These are phyloP conservation scores for Aurelia coerulea DNA, from an alignment of 30 jellyfish, hydroid and myxozoan genomes.

Conservation along the genomic window DNA sequence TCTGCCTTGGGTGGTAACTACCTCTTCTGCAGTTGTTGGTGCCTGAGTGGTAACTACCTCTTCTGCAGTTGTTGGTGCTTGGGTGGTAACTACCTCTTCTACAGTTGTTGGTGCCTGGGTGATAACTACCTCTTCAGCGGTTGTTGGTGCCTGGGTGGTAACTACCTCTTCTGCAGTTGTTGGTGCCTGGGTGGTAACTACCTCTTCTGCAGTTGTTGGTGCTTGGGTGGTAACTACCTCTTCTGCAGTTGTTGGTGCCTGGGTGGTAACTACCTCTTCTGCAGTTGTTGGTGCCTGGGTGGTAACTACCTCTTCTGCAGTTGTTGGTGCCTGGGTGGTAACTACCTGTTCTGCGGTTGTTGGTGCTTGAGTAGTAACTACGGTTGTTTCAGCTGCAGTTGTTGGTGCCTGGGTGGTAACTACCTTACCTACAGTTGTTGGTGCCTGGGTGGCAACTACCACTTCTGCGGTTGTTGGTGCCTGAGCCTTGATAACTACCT, in stretches of 20 bases:
- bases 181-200: conserved; percentile 34
- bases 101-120: not conserved
- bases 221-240: not conserved
- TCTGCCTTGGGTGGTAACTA: conserved; percentile 9
- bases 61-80: conserved; percentile 2
- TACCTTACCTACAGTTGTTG: not conserved
- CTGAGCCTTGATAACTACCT: no score
- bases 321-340: not conserved
- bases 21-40: conserved; percentile 24
- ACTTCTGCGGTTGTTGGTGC: no score
- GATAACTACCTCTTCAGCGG: no score
- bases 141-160: no score
- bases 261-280: not conserved
- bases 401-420: conserved; percentile 21
- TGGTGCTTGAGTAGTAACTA: conserved; percentile 6
- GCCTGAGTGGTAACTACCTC: conserved; percentile 10
- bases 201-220: conserved; percentile 11
- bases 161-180: conserved; percentile 5
- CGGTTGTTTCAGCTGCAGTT: conserved; percentile 10
- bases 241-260: not conserved
- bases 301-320: not conserved
- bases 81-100: no score
- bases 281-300: conserved; percentile 4
- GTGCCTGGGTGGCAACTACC: not conserved
- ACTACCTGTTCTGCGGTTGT: conserved; percentile 3